Evolutionary conservation across 2,797 vertebrate genomes (phyloP).

Genomic region (Rousettus madagascariensis): DNA sequence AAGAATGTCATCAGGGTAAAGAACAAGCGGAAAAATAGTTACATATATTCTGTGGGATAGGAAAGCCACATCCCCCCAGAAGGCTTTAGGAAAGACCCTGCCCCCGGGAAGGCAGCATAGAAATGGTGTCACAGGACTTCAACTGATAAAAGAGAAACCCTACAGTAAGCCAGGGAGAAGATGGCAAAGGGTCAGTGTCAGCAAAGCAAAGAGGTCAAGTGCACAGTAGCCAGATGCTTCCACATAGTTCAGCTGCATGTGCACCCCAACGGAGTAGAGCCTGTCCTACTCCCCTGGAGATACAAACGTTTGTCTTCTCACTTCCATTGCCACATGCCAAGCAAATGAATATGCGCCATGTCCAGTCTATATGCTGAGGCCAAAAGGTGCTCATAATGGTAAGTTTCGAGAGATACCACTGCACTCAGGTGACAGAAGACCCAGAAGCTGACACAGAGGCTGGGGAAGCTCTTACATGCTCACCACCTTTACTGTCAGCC

Average conservation of each 20-base stretch:
- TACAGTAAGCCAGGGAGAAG: not conserved
- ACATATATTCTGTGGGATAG: not conserved
- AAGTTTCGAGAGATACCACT: not conserved
- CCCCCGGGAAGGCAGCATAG: not conserved
- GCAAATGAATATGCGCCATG: not conserved
- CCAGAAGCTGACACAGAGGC: not conserved
- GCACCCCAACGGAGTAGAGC: not conserved
- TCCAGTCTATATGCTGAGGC: not conserved
- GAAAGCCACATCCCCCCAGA: not conserved
- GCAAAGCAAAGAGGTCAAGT: not conserved
- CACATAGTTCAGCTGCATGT: fast-evolving
- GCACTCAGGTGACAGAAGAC: not conserved
- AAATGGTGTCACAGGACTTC: not conserved
- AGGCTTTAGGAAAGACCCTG: not conserved
- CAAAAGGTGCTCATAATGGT: not conserved
- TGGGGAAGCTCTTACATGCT: not conserved
- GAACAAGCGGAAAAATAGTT: not conserved
- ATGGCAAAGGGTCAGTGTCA: fast-evolving
- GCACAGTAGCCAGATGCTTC: not conserved
- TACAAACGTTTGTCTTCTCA: not conserved
- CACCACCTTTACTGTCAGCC: not conserved
- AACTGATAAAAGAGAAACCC: not conserved
- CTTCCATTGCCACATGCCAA: not conserved
- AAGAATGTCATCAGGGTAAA: not conserved
- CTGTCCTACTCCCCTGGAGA: not conserved